phyloP scores from a whole-genome alignment of 92 coral and sea anemone genomes.

The Porites evermanni region DNA sequence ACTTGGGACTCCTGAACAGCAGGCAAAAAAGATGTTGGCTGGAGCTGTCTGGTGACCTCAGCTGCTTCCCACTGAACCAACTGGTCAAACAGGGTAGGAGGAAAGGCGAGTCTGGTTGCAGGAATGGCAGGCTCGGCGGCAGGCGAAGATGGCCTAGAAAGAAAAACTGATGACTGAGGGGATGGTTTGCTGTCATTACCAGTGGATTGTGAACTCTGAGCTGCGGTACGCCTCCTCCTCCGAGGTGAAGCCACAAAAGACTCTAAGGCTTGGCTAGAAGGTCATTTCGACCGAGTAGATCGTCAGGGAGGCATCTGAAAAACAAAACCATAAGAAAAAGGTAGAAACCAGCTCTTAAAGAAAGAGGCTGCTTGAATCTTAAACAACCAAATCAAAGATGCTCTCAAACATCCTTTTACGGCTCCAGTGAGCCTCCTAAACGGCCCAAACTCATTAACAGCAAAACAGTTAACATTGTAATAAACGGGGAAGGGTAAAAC shows the following conservation, averaged over 20 bases:
- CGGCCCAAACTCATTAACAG: neutral
- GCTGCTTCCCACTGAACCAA: too few relatives aligned
- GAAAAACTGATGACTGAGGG: constrained; percentile 8
- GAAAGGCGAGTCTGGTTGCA: neutral
- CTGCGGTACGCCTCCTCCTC: constrained; percentile 10
- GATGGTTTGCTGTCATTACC: neutral
- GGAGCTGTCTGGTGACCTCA: too few relatives aligned
- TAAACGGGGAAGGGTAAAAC: neutral
- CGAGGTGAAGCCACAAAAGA: neutral
- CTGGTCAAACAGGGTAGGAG: constrained; percentile 15
- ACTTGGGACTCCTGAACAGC: too few relatives aligned
- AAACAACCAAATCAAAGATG: neutral
- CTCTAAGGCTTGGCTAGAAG: constrained; percentile 31
- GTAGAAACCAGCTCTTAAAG: neutral
- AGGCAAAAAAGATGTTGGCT: too few relatives aligned
- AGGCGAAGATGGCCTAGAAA: constrained; percentile 13
- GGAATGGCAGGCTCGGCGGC: neutral
- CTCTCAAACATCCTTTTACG: neutral
- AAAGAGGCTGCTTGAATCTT: neutral
- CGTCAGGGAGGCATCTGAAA: neutral
- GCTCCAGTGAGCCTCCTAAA: neutral
- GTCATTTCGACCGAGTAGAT: constrained; percentile 25
- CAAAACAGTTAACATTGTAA: neutral
- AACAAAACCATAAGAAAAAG: too few relatives aligned
- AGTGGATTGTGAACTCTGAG: constrained; percentile 1